Conservation (phyloP, 1,140 invertebrate genomes). For the Brachionus rubens region DNA sequence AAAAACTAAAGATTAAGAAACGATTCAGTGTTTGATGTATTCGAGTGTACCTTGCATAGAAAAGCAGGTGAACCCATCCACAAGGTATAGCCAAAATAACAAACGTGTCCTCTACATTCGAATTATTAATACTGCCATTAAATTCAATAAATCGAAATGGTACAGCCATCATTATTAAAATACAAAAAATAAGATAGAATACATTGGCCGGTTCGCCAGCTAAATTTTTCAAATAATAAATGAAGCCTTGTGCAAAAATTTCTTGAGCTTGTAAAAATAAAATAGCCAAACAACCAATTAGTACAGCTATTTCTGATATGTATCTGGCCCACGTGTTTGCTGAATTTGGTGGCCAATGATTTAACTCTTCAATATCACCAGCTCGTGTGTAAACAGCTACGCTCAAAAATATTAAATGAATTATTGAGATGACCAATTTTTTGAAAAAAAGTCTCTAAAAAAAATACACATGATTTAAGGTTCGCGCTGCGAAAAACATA, state of each 20-base stretch:
- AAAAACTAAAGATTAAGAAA: too few relatives aligned
- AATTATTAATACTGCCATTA: background rate
- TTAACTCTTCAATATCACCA: conserved; percentile 58
- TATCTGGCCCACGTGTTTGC: conserved; percentile 63
- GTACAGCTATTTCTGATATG: conserved; percentile 76
- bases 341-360: conserved; percentile 27
- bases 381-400: conserved; percentile 83
- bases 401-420: conserved; percentile 79
- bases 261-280: conserved; percentile 86
- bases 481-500: too few relatives aligned
- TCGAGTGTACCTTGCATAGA: conserved; percentile 97
- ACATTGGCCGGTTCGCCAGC: conserved; percentile 86
- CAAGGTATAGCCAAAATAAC: conserved; percentile 85
- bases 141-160: conserved; percentile 73
- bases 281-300: conserved; percentile 78
- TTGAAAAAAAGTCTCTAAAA: conserved; percentile 82
- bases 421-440: conserved; percentile 73
- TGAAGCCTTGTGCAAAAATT: conserved; percentile 84
- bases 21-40: too few relatives aligned
- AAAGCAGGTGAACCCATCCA: conserved; percentile 94
- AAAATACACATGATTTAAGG: too few relatives aligned
- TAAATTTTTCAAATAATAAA: conserved; percentile 84
- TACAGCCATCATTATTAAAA: conserved; percentile 85
- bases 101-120: conserved; percentile 77
- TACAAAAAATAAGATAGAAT: conserved; percentile 85